Evolutionary conservation across 2,797 vertebrate species (phyloP).

Genomic region (Hydrophis major): DNA sequence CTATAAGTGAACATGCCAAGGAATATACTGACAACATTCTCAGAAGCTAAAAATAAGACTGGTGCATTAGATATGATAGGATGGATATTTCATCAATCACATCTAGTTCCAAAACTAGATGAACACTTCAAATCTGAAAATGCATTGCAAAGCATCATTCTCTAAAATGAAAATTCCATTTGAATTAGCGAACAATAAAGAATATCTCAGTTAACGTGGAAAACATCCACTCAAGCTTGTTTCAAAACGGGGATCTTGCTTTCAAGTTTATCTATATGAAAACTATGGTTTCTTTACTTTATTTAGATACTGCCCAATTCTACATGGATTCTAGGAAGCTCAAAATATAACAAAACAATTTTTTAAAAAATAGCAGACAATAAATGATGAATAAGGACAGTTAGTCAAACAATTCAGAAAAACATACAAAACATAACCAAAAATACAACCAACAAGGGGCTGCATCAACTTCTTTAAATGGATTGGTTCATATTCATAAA

Average conservation of each 20-base stretch:
- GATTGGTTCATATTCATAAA: neutral
- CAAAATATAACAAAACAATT: neutral
- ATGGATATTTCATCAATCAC: slow-evolving; percentile 11
- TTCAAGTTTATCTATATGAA: neutral
- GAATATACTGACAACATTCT: slow-evolving; percentile 50
- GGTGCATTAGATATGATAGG: slow-evolving; percentile 37
- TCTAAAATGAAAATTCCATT: neutral
- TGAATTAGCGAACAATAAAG: neutral
- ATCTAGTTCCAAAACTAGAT: neutral
- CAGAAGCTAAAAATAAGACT: slow-evolving; percentile 50
- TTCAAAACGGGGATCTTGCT: neutral
- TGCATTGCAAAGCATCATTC: neutral
- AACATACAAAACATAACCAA: slow-evolving; percentile 11
- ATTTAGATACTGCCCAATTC: neutral
- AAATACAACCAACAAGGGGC: neutral
- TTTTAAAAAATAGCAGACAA: neutral
- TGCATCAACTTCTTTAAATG: neutral
- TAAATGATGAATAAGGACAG: neutral
- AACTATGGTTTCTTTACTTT: neutral
- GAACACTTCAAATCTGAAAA: slow-evolving; percentile 3
- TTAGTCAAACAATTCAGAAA: neutral
- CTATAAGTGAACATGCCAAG: slow-evolving; percentile 34
- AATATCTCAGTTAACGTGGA: neutral
- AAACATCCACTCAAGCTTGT: neutral
- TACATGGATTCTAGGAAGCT: neutral